Conservation (phyloP, 2,113 vertebrate species). For the Ameiurus melas region DNA sequence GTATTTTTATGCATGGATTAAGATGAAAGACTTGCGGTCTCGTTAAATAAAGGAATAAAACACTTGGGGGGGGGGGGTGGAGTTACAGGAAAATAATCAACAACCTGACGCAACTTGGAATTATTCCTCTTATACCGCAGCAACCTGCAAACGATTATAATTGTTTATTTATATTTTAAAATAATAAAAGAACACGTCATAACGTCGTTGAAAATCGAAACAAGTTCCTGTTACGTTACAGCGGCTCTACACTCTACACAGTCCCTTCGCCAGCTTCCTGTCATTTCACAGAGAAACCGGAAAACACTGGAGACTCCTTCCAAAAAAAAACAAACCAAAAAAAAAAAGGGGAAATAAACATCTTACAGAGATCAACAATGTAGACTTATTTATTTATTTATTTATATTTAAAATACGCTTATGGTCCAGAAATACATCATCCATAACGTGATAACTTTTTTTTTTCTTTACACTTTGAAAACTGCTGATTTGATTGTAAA, state of each 20-base stretch:
- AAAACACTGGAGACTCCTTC: neutral
- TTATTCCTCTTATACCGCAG: neutral
- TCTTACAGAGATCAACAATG: neutral
- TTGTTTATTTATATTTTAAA: neutral
- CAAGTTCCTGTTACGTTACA: neutral
- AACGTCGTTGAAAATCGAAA: neutral
- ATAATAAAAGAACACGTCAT: neutral
- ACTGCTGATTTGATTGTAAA: too few relatives aligned
- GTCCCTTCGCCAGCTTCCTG: neutral
- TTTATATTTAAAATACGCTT: neutral
- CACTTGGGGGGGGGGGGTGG: neutral
- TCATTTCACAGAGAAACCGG: neutral
- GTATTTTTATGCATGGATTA: neutral
- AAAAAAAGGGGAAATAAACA: neutral
- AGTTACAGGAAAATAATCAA: neutral
- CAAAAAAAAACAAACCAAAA: too few relatives aligned
- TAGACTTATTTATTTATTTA: neutral
- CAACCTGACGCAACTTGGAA: neutral
- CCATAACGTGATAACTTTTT: too few relatives aligned
- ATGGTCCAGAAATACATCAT: neutral
- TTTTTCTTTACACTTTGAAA: too few relatives aligned
- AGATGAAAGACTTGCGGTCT: neutral
- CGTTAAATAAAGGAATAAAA: neutral
- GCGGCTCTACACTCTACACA: neutral
- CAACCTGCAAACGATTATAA: neutral